Conservation (phyloP, 2,888 invertebrate species). For the Formica aserva region DNA sequence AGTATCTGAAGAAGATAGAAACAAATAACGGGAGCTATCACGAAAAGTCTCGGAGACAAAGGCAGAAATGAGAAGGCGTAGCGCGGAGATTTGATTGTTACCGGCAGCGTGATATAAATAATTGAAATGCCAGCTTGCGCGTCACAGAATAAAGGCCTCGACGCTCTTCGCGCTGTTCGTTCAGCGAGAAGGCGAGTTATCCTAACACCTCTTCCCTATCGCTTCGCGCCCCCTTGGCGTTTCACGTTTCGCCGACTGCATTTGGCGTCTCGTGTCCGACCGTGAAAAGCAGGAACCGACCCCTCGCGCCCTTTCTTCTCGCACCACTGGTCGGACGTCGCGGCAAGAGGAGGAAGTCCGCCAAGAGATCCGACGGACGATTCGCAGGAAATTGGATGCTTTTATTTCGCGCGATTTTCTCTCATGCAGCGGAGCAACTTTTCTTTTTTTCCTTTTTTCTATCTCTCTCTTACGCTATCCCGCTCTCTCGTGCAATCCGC, state of each 20-base stretch:
- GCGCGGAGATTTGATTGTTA: slow-evolving; percentile 51
- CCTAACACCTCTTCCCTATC: background rate
- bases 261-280: slow-evolving; percentile 63
- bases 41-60: background rate
- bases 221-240: slow-evolving; percentile 45
- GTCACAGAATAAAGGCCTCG: slow-evolving; percentile 37
- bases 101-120: slow-evolving; percentile 58
- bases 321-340: slow-evolving; percentile 15
- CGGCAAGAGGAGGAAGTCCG: slow-evolving; percentile 36
- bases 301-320: slow-evolving; percentile 47
- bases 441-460: background rate
- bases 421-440: slow-evolving; percentile 56
- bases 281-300: slow-evolving; percentile 64
- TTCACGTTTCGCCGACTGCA: slow-evolving; percentile 61
- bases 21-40: slow-evolving; percentile 10
- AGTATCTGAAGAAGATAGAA: slow-evolving; percentile 2
- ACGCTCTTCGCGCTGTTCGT: slow-evolving; percentile 7
- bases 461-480: background rate
- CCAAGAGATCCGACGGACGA: slow-evolving; percentile 63
- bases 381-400: slow-evolving; percentile 73
- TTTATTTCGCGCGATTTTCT: slow-evolving; percentile 72
- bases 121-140: slow-evolving; percentile 59
- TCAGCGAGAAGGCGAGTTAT: background rate
- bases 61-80: slow-evolving; percentile 46
- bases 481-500: background rate